Base-by-base conservation (phyloP, 2,113 vertebrate genomes). In the Pseudorasbora parva region DNA sequence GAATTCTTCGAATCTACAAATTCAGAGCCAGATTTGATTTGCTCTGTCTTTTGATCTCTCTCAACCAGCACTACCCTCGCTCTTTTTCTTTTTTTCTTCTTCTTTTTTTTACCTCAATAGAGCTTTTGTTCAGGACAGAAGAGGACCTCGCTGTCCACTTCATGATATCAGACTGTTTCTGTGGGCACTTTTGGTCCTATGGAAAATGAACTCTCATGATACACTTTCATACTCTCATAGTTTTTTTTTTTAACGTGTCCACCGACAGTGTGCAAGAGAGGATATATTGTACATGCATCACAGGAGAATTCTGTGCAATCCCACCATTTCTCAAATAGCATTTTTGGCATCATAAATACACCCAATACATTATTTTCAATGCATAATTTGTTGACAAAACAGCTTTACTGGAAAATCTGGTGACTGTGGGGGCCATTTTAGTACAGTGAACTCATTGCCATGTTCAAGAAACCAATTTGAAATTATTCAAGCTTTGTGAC, bases 81-180 rank as follows among this genome's bases (percentile, higher is more conserved):
- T 87, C 82, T 47, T 88, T 89, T 62, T 85, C 76, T 84, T 77
- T 8, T 30, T 4, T 43, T 19, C 4, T 5, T 21, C 4, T 3
- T 21, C 81, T 87, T 89, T 83, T 82, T 91, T 81, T 87, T 74
- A 87, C 77, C 90, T 93, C 93, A 93, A 92, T 88, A 84, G 88
- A 83, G 66, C 89, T 91, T 91, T 93, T 94, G 92, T 93, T 90
- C 57, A 81, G 8, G 25, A 73, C 45, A 66, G 87, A 89, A 88
- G 69, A 81, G 73, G 84, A 85, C 77, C 85, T 86, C 69, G 64
- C 87, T 75, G 51, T 73, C 17, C 51, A 56, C 49, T 83, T 33
- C 45, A 51, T 86, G 75, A 84, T 71, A 74, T 78, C 5, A 25
- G 47, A 4, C 3, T 19, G 25, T 21, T 75, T 75, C 47, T 74